phyloP scores from a whole-genome alignment of 2,113 vertebrate species.

The Centropus bengalensis region DNA sequence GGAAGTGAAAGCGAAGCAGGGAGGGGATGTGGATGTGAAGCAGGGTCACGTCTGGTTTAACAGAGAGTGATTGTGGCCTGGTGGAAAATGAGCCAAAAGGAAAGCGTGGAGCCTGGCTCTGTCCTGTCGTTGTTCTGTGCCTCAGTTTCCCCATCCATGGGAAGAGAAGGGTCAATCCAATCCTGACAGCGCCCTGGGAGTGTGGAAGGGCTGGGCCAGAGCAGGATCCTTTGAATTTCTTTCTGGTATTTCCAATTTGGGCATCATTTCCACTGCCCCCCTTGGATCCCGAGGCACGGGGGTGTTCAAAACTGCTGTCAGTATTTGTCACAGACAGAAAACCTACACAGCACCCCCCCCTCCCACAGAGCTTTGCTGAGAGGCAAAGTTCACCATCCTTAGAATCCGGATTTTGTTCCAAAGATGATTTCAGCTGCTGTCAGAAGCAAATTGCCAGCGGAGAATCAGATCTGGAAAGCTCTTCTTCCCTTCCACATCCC shows the following conservation, averaged over 20 bases:
- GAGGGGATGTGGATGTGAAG: slow-evolving; percentile 5
- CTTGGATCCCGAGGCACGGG: fast-evolving
- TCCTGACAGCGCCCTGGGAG: background rate
- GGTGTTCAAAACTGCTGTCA: background rate
- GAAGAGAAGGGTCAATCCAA: background rate
- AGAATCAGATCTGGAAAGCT: slow-evolving; percentile 21
- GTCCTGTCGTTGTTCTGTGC: background rate
- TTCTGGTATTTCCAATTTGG: background rate
- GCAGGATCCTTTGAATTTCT: background rate
- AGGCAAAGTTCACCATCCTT: background rate
- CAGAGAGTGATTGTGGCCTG: background rate
- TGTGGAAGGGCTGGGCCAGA: background rate
- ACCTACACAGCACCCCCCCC: background rate
- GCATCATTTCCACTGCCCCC: background rate
- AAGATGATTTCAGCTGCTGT: slow-evolving; percentile 33
- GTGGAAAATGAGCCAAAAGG: background rate
- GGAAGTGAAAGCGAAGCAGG: background rate
- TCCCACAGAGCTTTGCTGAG: background rate
- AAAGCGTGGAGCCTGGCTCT: background rate
- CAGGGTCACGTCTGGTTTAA: background rate
- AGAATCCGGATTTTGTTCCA: slow-evolving; percentile 4
- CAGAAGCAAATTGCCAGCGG: background rate
- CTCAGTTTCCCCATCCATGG: background rate
- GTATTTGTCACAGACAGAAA: background rate
- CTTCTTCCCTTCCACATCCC: background rate